These are phyloP conservation scores for Cryptus armator DNA, from an alignment of 2,888 invertebrate genomes.

Conservation along the genomic window DNA sequence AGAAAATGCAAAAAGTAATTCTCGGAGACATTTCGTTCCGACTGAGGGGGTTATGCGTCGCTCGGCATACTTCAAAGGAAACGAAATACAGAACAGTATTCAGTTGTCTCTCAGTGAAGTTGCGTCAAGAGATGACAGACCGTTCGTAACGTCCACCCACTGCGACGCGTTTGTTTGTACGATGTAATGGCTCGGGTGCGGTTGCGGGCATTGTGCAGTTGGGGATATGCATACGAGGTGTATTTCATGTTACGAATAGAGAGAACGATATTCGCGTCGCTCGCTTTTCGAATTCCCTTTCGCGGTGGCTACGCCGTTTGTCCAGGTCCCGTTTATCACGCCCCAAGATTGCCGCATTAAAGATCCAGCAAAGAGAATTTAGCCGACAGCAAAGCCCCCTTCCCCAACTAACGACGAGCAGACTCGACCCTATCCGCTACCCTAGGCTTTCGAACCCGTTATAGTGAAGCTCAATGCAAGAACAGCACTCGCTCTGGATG, in stretches of 20 bases:
- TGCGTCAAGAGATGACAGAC: conserved; percentile 35
- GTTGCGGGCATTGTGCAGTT: conserved; percentile 71
- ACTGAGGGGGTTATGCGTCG: background rate
- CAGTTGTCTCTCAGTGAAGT: conserved; percentile 24
- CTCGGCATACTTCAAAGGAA: conserved; percentile 34
- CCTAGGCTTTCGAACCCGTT: conserved; percentile 52
- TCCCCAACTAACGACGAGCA: conserved; percentile 29
- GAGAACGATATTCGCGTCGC: conserved; percentile 64
- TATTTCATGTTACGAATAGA: conserved; percentile 42
- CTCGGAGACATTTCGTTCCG: background rate
- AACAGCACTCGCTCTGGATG: conserved; percentile 44
- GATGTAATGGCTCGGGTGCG: conserved; percentile 79
- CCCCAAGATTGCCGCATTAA: conserved; percentile 85
- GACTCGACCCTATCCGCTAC: conserved; percentile 18
- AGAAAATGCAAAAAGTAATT: background rate
- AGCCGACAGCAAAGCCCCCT: conserved; percentile 58
- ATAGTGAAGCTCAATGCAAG: conserved; percentile 33
- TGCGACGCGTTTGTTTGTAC: conserved; percentile 78
- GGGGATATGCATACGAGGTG: background rate
- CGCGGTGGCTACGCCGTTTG: conserved; percentile 80
- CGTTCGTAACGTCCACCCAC: conserved; percentile 2
- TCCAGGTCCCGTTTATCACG: conserved; percentile 83
- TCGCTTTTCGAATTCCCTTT: conserved; percentile 83
- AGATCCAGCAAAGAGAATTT: conserved; percentile 84
- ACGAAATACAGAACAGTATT: background rate